A percentile compares a stretch with the other conserved stretches of the same genome.
phyloP scores from a whole-genome alignment of 2,888 invertebrate species.

The Lasioglossum leucozonium region DNA sequence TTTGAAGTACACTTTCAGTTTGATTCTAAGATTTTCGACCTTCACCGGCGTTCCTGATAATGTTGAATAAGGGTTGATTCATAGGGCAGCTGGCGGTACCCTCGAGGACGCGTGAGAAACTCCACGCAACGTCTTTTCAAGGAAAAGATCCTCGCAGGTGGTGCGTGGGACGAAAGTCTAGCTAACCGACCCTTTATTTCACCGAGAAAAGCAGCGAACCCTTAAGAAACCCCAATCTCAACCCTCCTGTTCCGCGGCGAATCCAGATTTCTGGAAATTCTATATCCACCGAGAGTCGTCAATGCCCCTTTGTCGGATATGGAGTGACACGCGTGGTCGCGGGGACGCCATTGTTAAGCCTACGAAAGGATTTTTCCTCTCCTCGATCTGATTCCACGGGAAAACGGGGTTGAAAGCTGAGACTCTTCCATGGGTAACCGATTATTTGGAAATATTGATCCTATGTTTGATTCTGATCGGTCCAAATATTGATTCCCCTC shows the following conservation, averaged over 20 bases:
- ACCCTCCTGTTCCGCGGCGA: constrained; percentile 63
- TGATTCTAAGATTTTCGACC: not conserved
- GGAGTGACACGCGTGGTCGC: constrained; percentile 72
- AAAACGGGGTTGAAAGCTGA: constrained; percentile 66
- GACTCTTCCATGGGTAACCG: constrained; percentile 58
- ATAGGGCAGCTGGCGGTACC: constrained; percentile 37
- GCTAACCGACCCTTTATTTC: constrained; percentile 65
- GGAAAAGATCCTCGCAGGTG: constrained; percentile 63
- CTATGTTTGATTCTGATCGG: constrained; percentile 65
- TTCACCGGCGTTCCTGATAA: not conserved
- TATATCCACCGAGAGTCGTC: constrained; percentile 71
- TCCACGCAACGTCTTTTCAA: constrained; percentile 63
- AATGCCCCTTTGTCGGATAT: constrained; percentile 68
- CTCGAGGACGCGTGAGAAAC: constrained; percentile 74
- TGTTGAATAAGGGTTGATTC: constrained; percentile 34
- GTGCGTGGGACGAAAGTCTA: constrained; percentile 53
- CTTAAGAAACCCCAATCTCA: constrained; percentile 72
- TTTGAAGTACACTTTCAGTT: not conserved
- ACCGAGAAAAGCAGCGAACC: constrained; percentile 72
- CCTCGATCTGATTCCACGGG: constrained; percentile 28
- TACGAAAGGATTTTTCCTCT: constrained; percentile 72
- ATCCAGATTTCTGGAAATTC: constrained; percentile 79
- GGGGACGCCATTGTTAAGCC: constrained; percentile 66
- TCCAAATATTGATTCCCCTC: constrained; percentile 75
- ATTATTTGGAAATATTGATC: constrained; percentile 79